Conservation (phyloP, 2,113 vertebrate genomes). For the Ictidomys tridecemlineatus region DNA sequence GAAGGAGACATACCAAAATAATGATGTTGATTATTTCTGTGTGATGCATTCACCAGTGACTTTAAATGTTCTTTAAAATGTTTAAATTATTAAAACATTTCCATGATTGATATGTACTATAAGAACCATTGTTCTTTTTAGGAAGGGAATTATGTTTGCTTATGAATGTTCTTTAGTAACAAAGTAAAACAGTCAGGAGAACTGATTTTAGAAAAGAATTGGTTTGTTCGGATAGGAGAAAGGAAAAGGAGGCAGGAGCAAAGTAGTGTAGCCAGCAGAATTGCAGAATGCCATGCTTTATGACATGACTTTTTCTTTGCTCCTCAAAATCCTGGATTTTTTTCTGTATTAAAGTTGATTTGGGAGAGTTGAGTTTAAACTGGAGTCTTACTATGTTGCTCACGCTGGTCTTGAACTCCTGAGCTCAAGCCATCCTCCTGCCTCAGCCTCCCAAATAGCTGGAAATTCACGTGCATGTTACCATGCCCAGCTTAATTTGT, state of each 20-base stretch:
- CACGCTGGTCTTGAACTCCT: neutral
- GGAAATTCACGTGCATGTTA: neutral
- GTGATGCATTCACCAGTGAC: neutral
- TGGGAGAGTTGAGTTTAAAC: neutral
- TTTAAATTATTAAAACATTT: neutral
- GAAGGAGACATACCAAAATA: neutral
- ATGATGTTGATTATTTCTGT: neutral
- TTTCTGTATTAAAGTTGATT: neutral
- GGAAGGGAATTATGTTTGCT: neutral
- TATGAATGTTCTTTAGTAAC: neutral
- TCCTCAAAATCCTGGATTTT: neutral
- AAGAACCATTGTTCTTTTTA: slow-evolving; percentile 1
- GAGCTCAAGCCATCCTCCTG: neutral
- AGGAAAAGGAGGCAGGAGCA: neutral
- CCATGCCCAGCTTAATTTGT: neutral
- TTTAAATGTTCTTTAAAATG: slow-evolving; percentile 27
- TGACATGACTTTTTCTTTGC: neutral
- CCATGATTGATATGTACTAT: neutral
- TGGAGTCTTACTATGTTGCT: no score
- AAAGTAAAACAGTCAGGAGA: neutral
- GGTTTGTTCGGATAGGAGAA: neutral
- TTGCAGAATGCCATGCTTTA: neutral
- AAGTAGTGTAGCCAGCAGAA: neutral
- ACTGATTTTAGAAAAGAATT: neutral
- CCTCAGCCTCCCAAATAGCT: neutral